phyloP scores from a whole-genome alignment of 1,140 invertebrate genomes.

The Metopolophium dirhodum region DNA sequence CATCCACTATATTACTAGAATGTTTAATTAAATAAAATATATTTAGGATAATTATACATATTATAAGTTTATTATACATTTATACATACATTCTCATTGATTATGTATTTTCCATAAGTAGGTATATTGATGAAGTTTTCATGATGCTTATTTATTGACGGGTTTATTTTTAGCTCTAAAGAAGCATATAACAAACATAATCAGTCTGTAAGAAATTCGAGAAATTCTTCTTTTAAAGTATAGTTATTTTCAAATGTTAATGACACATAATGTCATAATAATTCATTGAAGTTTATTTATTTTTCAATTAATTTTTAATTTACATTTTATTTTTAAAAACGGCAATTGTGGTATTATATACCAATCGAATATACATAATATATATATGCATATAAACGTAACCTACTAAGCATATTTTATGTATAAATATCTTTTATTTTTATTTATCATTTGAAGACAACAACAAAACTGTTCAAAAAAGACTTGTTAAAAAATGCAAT shows the following conservation, averaged over 20 bases:
- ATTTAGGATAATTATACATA: neutral
- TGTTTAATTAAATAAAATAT: no score
- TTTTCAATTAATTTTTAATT: neutral
- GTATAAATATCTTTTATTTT: neutral
- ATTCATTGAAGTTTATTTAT: neutral
- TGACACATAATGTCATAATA: neutral
- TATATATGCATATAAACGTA: no score
- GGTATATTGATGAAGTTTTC: neutral
- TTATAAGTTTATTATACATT: neutral
- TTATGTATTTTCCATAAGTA: neutral
- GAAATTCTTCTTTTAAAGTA: neutral
- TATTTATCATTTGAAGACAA: neutral
- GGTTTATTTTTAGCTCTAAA: neutral
- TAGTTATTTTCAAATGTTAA: neutral
- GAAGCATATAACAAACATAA: neutral
- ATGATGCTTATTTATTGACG: neutral
- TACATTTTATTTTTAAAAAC: neutral
- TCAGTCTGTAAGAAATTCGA: neutral
- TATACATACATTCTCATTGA: neutral
- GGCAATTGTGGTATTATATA: neutral
- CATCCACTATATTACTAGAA: no score
- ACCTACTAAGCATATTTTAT: neutral
- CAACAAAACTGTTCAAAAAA: neutral
- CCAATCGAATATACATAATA: neutral
- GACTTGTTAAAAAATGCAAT: neutral